Percentiles rank a stretch among this genome's conserved stretches.
Evolutionary conservation across 2,113 vertebrate species (phyloP).

Genomic region (Tringa solitaria): DNA sequence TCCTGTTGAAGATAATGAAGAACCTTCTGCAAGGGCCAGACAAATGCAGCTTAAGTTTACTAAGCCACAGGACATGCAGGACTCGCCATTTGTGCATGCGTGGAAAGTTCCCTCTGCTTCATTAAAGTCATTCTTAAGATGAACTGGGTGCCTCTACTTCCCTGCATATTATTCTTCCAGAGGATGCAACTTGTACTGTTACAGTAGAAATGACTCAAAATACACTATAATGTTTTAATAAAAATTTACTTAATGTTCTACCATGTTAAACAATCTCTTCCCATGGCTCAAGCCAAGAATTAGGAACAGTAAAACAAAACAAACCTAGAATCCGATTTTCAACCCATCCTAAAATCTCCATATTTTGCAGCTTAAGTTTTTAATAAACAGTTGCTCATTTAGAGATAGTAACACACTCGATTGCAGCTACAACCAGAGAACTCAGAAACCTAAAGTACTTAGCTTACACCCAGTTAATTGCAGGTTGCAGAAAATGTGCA

Average conservation of each 20-base stretch:
- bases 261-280: not conserved
- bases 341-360: not conserved
- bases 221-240: not conserved
- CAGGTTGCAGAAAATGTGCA: not conserved
- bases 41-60: not conserved
- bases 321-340: not conserved
- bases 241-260: not conserved
- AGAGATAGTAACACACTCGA: not conserved
- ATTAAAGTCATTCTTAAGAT: not conserved
- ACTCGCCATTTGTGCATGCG: not conserved
- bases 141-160: not conserved
- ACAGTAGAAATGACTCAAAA: not conserved
- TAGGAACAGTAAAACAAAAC: not conserved
- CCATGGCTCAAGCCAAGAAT: not conserved
- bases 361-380: not conserved
- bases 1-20: not conserved
- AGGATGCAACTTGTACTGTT: not conserved
- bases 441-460: not conserved
- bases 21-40: not conserved
- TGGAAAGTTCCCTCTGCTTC: not conserved
- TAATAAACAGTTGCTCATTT: not conserved
- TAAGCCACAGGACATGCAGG: not conserved
- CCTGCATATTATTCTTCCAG: not conserved
- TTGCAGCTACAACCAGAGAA: not conserved
- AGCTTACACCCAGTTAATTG: not conserved